phyloP scores from a whole-genome alignment of 2,113 vertebrate genomes.

The Ctenodactylus gundi region DNA sequence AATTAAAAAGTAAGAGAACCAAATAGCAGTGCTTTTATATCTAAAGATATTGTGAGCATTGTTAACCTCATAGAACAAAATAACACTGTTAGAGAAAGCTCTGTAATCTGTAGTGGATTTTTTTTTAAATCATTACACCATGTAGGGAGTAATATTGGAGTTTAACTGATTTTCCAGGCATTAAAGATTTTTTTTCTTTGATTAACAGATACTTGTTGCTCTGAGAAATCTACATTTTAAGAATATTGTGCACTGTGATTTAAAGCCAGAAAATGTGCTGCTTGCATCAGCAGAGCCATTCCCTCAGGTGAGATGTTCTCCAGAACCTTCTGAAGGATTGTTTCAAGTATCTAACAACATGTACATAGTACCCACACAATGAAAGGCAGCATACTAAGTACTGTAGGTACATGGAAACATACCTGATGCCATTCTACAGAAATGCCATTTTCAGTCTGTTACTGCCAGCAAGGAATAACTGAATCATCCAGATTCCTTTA shows the following conservation, averaged over 20 bases:
- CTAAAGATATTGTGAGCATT: background rate
- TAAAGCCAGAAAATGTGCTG: constrained; percentile 98
- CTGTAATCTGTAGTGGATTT: background rate
- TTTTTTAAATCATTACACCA: constrained; percentile 4
- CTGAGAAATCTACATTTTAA: constrained; percentile 98
- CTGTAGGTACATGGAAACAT: background rate
- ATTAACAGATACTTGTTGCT: constrained; percentile 94
- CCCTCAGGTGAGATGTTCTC: constrained; percentile 89
- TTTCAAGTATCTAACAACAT: background rate
- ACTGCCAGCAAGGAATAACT: background rate
- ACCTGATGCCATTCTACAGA: background rate
- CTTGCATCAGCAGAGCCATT: constrained; percentile 97
- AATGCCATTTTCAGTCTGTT: background rate
- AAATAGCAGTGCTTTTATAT: constrained; percentile 6
- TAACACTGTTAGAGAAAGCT: background rate
- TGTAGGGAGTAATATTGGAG: background rate
- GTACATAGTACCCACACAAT: background rate
- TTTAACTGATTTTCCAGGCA: background rate
- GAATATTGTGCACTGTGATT: constrained; percentile 99
- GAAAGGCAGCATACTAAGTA: background rate
- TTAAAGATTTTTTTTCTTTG: constrained; percentile 49
- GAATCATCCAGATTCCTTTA: constrained; percentile 18
- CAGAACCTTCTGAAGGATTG: background rate
- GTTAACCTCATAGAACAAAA: background rate
- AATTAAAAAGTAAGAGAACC: constrained; percentile 24